Base-by-base conservation (phyloP, 30 jellyfish, hydroid and myxozoan species). In the Turritopsis rubra region DNA sequence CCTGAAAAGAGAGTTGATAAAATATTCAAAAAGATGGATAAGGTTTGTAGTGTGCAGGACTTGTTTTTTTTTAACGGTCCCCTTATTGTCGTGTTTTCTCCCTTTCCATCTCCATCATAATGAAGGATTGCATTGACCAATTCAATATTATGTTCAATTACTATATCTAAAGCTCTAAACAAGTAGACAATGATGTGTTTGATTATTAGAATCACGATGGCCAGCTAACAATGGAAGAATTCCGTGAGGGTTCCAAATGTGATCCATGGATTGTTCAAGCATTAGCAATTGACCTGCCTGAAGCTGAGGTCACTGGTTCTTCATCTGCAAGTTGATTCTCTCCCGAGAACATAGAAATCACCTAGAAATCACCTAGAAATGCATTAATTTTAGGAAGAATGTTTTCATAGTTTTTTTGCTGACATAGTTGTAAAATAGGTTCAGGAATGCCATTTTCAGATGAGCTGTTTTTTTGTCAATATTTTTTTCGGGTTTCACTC, bases 241-340 rank as follows among this genome's bases (percentile, higher is more conserved):
- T 92, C 82, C 74, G 98, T 26, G 98, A 92, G 70, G 98, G 98
- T 29, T 92, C 98, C 13, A 92, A 92, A 71, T 88, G 98, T 68
- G 98, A 92, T 30, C 98, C 98, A 13, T 92, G 98, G 98, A 92
- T 92, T 71, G 98, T 92, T 16, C 98, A 92, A 72, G 98, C 98
- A 18, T 72, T 92, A 75, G 98, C 98, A 8, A 92, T 92, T 52
- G 98, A 92, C 52, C 87, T 92, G 54, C 98, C 98, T 0, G 98
- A 92, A 53, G 90, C 84, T 53, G 98, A 92, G 29, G 74, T 92
- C 21, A 90, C 89, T 28, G 94, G 60, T 41, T 13, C 60, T 41
- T 41, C n/a, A n/a, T n/a, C 60, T 41, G 60, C 60, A 41, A 41
- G 60, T 41, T 41, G 60, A 41, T 41, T 13, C 5, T 3, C 60